Conservation (phyloP, 2,888 invertebrate species). For the Colletes collaris region DNA sequence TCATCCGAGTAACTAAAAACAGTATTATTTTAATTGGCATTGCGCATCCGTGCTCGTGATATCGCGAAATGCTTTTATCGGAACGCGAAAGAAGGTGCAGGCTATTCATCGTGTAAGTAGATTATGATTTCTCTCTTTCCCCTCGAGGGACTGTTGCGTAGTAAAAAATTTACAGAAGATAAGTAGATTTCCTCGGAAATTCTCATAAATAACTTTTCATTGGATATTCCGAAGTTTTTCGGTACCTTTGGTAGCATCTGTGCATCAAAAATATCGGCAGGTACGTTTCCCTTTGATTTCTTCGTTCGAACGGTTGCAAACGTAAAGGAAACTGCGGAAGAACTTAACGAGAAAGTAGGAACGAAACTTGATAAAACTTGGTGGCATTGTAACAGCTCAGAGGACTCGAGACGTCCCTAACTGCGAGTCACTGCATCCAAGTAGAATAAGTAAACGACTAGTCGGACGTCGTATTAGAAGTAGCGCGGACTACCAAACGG, state of each 20-base stretch:
- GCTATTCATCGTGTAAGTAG: constrained; percentile 47
- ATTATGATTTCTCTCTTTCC: constrained; percentile 39
- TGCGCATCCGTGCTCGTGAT: constrained; percentile 12
- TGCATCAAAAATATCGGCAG: not conserved
- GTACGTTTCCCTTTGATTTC: constrained; percentile 2
- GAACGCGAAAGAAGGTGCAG: constrained; percentile 17
- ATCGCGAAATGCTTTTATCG: constrained; percentile 5
- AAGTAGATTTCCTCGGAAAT: constrained; percentile 21
- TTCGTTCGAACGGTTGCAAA: not conserved
- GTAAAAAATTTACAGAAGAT: constrained; percentile 26
- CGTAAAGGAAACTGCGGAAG: not conserved
- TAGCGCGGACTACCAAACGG: not conserved
- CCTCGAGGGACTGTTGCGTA: constrained; percentile 11
- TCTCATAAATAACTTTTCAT: constrained; percentile 21
- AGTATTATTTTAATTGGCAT: constrained; percentile 16
- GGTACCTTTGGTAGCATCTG: not conserved
- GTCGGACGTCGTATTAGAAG: not conserved
- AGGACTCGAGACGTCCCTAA: too few species aligned
- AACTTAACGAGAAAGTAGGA: too few species aligned
- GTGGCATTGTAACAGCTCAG: too few species aligned
- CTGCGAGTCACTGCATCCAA: not conserved
- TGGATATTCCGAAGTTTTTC: constrained; percentile 8
- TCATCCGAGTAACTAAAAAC: not conserved
- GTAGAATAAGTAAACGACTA: not conserved
- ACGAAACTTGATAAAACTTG: too few species aligned